Percentiles rank a stretch among this genome's conserved stretches.
phyloP scores from a whole-genome alignment of 2,113 vertebrate genomes.

The Daboia siamensis region DNA sequence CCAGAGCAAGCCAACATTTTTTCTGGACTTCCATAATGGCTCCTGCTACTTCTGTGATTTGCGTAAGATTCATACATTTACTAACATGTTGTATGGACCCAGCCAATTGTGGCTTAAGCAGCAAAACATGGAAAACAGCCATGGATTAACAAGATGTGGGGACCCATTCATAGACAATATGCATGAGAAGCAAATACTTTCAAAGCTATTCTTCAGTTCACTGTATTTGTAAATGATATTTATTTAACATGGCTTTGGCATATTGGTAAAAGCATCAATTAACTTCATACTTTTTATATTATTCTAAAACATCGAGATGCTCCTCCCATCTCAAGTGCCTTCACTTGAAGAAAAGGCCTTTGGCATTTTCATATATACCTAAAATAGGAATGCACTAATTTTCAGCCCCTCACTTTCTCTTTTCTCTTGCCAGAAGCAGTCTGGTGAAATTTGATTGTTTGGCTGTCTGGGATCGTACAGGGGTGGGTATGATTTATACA shows the following conservation, averaged over 20 bases:
- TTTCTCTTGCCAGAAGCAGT: background rate
- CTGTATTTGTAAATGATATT: background rate
- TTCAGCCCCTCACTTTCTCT: background rate
- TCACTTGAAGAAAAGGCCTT: background rate
- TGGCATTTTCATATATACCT: background rate
- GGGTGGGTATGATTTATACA: background rate
- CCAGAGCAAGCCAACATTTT: background rate
- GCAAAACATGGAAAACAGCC: background rate
- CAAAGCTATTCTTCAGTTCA: background rate
- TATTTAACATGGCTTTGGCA: background rate
- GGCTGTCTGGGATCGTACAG: background rate
- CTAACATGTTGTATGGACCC: background rate
- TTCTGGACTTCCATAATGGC: background rate
- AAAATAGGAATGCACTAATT: background rate
- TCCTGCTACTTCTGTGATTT: background rate
- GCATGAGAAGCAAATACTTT: background rate
- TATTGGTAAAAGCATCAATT: background rate
- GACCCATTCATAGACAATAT: background rate
- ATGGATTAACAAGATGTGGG: background rate
- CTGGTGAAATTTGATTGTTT: background rate
- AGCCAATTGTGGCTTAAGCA: background rate
- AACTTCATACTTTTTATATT: background rate
- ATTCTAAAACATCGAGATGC: background rate
- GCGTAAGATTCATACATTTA: background rate
- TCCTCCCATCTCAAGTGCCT: background rate